Evolutionary conservation across 2,888 invertebrate genomes (phyloP), one percentile per base, ranked within the genome.

Genomic region (Phaonia tiefii): DNA sequence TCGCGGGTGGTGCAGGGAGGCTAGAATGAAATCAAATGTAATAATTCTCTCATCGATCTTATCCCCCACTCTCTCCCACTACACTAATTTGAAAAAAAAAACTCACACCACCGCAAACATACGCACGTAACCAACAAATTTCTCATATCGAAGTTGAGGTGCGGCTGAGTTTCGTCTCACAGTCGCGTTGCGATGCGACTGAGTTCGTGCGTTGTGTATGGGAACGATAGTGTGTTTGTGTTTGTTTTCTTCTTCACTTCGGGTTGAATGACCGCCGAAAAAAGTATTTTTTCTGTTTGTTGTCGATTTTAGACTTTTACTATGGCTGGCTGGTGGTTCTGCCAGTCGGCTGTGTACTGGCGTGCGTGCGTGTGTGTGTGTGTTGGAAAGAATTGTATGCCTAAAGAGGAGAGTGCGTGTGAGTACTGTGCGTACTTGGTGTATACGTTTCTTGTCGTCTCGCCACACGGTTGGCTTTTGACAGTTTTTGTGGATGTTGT

Each of bases 201-300:
- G 56, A 11, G 26, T 56, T 56, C 44, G 11, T 31, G 13, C 37
- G 10, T 17, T 63, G 5, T 25, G 65, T 31, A 15, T 15, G 42
- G 71, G 67, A 1, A 58, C 26, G 25, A 49, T 69, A 60, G 26
- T 72, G 60, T 49, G 79, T 67, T 60, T 58, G 44, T 84, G 84
- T 31, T 31, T 84, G 84, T 83, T 79, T 84, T 42, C 63, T 42
- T 63, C 15, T 63, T 63, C 37, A 31, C 42, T 17, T 22, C 13
- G 88, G 87, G 89, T 81, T 89, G 88, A 89, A 89, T 89, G 89
- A 89, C 89, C 89, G 88, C 89, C 89, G 88, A 89, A 89, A 89
- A 84, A 84, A 78, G 63, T 79, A 72, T 82, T 86, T 85, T 85
- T 87, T n/a, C n/a, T n/a, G n/a, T n/a, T n/a, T 88, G 86, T 87